Base-by-base conservation (phyloP, 2,888 invertebrate species). In the Amiota communis region DNA sequence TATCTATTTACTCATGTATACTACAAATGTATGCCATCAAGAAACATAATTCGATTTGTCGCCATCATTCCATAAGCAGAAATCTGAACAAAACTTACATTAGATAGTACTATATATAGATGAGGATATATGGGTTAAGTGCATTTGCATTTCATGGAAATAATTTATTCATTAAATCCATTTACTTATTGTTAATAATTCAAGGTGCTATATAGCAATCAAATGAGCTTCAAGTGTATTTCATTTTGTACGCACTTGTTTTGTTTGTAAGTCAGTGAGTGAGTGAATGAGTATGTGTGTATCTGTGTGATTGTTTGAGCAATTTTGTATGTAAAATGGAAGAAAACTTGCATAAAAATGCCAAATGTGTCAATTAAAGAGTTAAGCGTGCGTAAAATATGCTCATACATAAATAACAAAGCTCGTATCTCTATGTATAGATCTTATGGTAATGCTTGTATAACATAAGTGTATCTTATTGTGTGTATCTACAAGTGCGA, bases 361-460 rank as follows among this genome's bases (percentile, higher is more conserved):
- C 67, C 67, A 48, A 68, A 53, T 53, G 67, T 68, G 67, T 68
- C 67, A 68, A 68, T 68, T 68, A 68, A 68, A 68, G 67, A 12
- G 67, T 68, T 53, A 65, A 61, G 46, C 15, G 46, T 57, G 57
- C 53, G 59, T 17, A 20, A 71, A 63, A 36, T 48, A 68, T 23
- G 53, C 17, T 20, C 13, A 36, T 47, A 51, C 61, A 61, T 15
- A 47, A 68, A 68, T 74, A 67, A 49, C 59, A 61, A 71, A 47
- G 71, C 36, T 36, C 36, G 36, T 36, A 36, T 36, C 36, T 6
- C 36, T 6, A 36, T 36, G 6, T 3, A 23, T n/a, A 23, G 36
- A 36, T 36, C 6, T 2, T 36, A 36, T 36, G 36, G 36, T 36
- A 36, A 36, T 36, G 36, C 23, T 23, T 23, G 3, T 23, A 3